phyloP scores from a whole-genome alignment of 2,888 invertebrate species.

The Lysandra coridon region DNA sequence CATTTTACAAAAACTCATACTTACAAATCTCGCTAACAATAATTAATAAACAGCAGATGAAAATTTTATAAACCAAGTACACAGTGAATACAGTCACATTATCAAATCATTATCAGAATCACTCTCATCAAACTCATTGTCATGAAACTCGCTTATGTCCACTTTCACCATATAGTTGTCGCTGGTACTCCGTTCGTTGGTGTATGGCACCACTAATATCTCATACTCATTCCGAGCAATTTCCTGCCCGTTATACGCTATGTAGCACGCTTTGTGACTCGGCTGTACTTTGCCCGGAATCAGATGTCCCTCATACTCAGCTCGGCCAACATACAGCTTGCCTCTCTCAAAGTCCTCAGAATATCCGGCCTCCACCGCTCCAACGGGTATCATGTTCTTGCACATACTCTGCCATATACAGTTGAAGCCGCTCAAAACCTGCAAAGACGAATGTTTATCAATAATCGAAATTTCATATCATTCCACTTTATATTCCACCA shows the following conservation, averaged over 20 bases:
- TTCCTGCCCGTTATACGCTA: slow-evolving; percentile 76
- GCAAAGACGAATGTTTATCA: slow-evolving; percentile 38
- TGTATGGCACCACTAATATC: slow-evolving; percentile 46
- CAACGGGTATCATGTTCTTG: slow-evolving; percentile 83
- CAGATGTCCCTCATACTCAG: slow-evolving; percentile 73
- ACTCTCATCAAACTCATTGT: slow-evolving; percentile 9
- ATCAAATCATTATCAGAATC: not conserved
- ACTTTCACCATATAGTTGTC: slow-evolving; percentile 18
- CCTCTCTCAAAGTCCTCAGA: slow-evolving; percentile 62
- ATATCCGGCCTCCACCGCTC: slow-evolving; percentile 83
- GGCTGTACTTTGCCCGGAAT: slow-evolving; percentile 88
- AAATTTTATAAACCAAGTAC: not conserved
- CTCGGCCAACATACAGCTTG: slow-evolving; percentile 38
- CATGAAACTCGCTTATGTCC: slow-evolving; percentile 15
- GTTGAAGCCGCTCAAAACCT: slow-evolving; percentile 65
- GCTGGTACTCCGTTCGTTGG: slow-evolving; percentile 4
- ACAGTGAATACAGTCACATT: not conserved
- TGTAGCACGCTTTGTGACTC: slow-evolving; percentile 86
- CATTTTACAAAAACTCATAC: not conserved
- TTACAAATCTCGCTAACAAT: not conserved
- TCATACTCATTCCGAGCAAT: slow-evolving; percentile 46
- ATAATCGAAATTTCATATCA: not conserved
- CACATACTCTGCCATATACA: slow-evolving; percentile 77
- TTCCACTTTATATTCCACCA: no score
- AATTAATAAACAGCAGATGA: not conserved